Percentiles rank a stretch among this genome's conserved stretches.
phyloP scores from a whole-genome alignment of 2,113 vertebrate genomes.

The Apaloderma vittatum region DNA sequence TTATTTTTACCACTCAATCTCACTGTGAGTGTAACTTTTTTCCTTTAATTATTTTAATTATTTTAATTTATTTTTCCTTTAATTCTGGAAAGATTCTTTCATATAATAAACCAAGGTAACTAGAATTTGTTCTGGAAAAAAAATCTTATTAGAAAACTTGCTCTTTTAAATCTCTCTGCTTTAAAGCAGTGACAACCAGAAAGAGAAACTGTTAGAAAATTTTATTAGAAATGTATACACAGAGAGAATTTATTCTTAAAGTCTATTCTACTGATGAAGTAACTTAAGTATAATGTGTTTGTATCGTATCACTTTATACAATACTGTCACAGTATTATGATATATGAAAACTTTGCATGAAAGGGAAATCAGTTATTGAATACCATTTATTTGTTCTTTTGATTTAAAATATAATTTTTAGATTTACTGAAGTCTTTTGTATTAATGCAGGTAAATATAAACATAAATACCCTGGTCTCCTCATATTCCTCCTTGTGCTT shows the following conservation, averaged over 20 bases:
- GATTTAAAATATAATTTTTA: neutral
- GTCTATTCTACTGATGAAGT: neutral
- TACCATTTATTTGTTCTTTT: neutral
- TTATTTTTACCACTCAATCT: neutral
- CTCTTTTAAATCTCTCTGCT: neutral
- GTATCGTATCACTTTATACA: neutral
- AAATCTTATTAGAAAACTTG: neutral
- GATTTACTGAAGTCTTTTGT: neutral
- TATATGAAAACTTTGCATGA: neutral
- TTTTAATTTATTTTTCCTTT: neutral
- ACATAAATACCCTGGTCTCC: neutral
- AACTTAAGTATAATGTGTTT: neutral
- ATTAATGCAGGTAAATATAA: neutral
- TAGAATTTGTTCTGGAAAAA: neutral
- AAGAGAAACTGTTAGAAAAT: neutral
- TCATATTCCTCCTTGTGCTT: neutral
- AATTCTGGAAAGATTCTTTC: neutral
- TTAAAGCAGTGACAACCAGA: neutral
- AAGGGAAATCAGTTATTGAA: neutral
- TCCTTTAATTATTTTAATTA: neutral
- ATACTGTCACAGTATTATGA: neutral
- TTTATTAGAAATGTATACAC: neutral
- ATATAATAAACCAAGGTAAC: neutral
- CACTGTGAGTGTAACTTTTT: neutral
- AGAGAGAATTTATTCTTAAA: neutral